These are phyloP conservation scores for Dipodomys merriami DNA, from an alignment of 2,113 vertebrate genomes.

Conservation along the genomic window DNA sequence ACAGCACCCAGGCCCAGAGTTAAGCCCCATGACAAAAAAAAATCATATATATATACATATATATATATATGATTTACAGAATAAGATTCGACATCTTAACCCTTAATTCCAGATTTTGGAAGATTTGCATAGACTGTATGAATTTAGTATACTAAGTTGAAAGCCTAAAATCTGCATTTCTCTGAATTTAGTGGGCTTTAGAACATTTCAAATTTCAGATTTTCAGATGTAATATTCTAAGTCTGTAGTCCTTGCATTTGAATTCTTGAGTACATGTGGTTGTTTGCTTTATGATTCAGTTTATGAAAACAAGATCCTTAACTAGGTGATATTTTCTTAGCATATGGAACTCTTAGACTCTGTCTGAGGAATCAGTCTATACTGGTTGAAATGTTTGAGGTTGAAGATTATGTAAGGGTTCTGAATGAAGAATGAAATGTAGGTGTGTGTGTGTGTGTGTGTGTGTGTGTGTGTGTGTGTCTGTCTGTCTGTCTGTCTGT, in stretches of 20 bases:
- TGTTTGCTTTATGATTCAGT: not conserved
- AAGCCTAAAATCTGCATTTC: not conserved
- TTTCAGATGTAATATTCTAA: not conserved
- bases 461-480: not conserved
- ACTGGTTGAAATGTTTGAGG: conserved; percentile 4
- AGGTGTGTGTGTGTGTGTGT: not conserved
- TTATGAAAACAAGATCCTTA: not conserved
- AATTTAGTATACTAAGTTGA: not conserved
- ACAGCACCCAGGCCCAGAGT: no score
- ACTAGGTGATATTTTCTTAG: not conserved
- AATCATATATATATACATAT: no score
- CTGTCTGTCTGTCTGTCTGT: no score
- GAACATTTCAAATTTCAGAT: not conserved
- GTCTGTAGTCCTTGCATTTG: not conserved
- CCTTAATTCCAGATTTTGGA: not conserved
- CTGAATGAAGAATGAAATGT: not conserved
- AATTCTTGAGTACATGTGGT: not conserved
- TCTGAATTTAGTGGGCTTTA: not conserved
- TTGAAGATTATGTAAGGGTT: conserved; percentile 27
- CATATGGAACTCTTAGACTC: not conserved
- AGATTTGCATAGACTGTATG: not conserved
- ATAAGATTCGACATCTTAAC: not conserved
- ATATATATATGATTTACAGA: not conserved
- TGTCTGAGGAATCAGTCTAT: not conserved
- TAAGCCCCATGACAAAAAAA: no score